These are phyloP conservation scores for Enteromius treurensis DNA, from an alignment of 2,797 vertebrate genomes.

Conservation along the genomic window DNA sequence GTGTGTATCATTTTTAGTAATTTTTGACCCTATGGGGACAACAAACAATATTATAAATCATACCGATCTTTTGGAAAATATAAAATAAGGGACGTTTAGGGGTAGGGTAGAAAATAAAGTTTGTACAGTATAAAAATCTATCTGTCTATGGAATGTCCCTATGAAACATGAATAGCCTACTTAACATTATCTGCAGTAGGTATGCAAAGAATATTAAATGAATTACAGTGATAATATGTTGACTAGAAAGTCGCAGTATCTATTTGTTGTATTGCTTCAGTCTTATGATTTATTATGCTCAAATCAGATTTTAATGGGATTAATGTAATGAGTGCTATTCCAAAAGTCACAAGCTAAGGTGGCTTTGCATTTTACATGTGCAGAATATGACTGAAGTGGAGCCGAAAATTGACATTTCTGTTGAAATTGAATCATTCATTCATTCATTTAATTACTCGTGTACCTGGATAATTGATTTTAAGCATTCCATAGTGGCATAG, in stretches of 20 bases:
- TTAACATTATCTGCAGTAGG: background rate
- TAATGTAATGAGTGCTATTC: background rate
- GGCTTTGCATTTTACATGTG: background rate
- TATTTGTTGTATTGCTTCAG: background rate
- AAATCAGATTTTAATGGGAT: background rate
- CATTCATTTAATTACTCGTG: background rate
- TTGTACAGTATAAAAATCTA: background rate
- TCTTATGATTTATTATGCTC: background rate
- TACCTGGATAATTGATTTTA: background rate
- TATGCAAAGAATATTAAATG: background rate
- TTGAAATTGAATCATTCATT: background rate
- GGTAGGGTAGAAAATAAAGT: background rate
- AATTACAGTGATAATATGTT: background rate
- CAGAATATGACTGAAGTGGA: background rate
- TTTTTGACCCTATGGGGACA: background rate
- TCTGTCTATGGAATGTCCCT: too few relatives aligned
- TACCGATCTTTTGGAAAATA: background rate
- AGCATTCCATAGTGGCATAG: background rate
- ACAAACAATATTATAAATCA: background rate
- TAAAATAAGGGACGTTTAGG: background rate
- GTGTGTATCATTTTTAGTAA: background rate
- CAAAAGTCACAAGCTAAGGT: background rate
- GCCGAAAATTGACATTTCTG: background rate
- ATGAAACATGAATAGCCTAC: background rate
- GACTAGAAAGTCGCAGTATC: background rate